Conservation (phyloP, 1,140 invertebrate genomes). For the Scaptomyza graminum region DNA sequence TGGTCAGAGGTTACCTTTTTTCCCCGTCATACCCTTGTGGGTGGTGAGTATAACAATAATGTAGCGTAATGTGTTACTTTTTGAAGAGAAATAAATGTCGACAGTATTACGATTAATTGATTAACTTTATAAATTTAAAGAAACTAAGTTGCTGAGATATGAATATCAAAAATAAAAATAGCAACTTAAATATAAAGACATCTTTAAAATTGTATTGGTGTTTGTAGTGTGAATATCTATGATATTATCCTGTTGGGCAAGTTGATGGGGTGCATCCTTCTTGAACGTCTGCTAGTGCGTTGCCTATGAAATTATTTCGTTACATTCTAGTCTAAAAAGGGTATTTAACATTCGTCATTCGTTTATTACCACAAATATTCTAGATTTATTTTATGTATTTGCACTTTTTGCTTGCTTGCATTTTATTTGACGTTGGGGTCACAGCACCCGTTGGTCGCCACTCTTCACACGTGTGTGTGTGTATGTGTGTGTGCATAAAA, state of each 20-base stretch:
- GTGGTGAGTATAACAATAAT: not conserved
- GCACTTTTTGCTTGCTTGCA: slow-evolving; percentile 32
- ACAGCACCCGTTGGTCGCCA: slow-evolving; percentile 24
- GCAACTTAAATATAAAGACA: too few relatives aligned
- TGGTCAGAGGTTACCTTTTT: slow-evolving; percentile 30
- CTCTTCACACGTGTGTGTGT: slow-evolving; percentile 7
- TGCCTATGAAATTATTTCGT: too few relatives aligned
- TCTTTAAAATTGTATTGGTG: too few relatives aligned
- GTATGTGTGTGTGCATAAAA: slow-evolving; percentile 8
- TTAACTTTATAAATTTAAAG: too few relatives aligned
- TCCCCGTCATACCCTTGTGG: not conserved
- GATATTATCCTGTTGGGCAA: too few relatives aligned
- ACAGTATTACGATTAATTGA: too few relatives aligned
- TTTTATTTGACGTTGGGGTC: slow-evolving; percentile 59
- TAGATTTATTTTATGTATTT: slow-evolving; percentile 22
- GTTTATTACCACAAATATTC: not conserved
- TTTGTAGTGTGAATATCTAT: too few relatives aligned
- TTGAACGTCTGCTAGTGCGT: too few relatives aligned
- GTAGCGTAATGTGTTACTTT: not conserved
- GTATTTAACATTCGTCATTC: not conserved
- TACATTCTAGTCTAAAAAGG: not conserved
- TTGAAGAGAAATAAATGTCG: too few relatives aligned
- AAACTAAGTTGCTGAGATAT: too few relatives aligned
- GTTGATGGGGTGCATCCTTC: too few relatives aligned
- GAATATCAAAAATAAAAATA: too few relatives aligned